Evolutionary conservation across 2,113 vertebrate genomes (phyloP), one percentile per base, ranked within the genome.

Genomic region (Engraulis encrasicolus): DNA sequence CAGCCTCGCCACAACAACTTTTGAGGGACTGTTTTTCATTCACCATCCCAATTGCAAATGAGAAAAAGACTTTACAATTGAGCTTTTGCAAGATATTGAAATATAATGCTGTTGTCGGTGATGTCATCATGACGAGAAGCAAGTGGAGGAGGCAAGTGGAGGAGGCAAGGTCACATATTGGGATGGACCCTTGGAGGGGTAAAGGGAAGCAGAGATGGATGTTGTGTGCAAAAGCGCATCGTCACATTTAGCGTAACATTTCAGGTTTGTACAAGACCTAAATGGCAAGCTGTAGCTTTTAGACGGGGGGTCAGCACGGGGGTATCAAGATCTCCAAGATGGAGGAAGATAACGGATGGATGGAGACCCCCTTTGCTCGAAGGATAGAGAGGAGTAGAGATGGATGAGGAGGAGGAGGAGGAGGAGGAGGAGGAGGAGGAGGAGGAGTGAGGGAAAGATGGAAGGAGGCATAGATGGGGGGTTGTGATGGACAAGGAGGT

Each of bases 401-500:
- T 49, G 52, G 66, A 50, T 83, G 74, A 45, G 31, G 83, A 82
- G 50, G 27, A 34, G 78, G 78, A 78, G 7, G 84, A 71, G 78
- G n/a, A n/a, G 88, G 6, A 50, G 40, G 40, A 45, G 40, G 74
- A 84, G 38, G 77, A 52, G 52, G 66, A 50, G 84, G 74, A 45
- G 31, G 40, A n/a, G 31, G 45, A n/a, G 61, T 27, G 45, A 49
- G 19, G 27, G 27, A n/a, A n/a, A n/a, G n/a, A n/a, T n/a, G n/a
- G n/a, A n/a, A n/a, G n/a, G n/a, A n/a, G n/a, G n/a, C n/a, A n/a
- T n/a, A n/a, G n/a, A n/a, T 34, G 66, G 2, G 27, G 1, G 40
- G 40, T n/a, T n/a, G n/a, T n/a, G n/a, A 45, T 45, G 40, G 3
- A 45, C 4, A 89, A 89, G 87, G 86, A 91, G 82, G 86, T 61